Conservation (phyloP, 2,797 vertebrate species). For the Rhinoraja longicauda region DNA sequence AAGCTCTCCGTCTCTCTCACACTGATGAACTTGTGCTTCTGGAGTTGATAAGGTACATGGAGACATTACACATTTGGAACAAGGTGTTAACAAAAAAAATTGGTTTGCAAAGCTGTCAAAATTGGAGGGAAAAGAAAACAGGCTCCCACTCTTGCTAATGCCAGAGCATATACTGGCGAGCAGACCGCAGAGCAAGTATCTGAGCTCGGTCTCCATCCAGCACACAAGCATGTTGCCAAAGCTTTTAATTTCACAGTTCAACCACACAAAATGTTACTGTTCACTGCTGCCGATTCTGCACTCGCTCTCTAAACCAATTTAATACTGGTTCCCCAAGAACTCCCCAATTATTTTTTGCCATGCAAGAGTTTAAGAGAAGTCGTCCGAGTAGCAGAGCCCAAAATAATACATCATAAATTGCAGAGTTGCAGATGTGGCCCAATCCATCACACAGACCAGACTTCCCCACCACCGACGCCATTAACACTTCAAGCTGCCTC, state of each 20-base stretch:
- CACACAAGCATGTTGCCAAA: neutral
- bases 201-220: neutral
- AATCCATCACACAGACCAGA: no score
- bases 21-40: neutral
- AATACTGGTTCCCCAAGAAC: neutral
- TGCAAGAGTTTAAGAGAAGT: no score
- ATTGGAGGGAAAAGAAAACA: neutral
- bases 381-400: neutral
- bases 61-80: constrained; percentile 19
- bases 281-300: neutral
- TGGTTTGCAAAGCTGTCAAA: constrained; percentile 22
- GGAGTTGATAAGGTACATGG: neutral
- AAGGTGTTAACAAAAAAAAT: constrained; percentile 19
- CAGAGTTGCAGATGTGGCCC: no score
- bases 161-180: neutral
- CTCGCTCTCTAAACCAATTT: neutral
- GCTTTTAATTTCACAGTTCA: neutral
- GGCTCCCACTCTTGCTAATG: neutral
- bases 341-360: neutral
- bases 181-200: neutral
- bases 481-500: no score
- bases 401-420: neutral
- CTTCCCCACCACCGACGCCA: no score
- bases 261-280: neutral
- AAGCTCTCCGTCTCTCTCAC: neutral